Evolutionary conservation across 2,888 invertebrate species (phyloP).

Genomic region (Fissipunctia ypsillon): DNA sequence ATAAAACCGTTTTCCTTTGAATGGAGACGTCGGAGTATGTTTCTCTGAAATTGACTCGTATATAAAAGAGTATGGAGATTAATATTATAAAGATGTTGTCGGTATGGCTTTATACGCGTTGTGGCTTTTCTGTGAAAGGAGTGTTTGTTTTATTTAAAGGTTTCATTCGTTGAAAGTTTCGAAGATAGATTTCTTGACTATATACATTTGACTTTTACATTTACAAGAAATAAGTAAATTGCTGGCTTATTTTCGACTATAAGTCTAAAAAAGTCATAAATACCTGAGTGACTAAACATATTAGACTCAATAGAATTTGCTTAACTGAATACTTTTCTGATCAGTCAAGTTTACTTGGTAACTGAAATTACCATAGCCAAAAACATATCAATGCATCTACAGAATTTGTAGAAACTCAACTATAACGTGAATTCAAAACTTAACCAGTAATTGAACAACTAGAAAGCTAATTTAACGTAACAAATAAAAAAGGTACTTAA

Average conservation of each 20-base stretch:
- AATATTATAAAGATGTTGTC: constrained; percentile 40
- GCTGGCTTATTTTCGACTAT: background rate
- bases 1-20: constrained; percentile 79
- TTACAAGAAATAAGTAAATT: background rate
- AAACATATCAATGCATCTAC: background rate
- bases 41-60: constrained; percentile 69
- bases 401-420: background rate
- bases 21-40: constrained; percentile 73
- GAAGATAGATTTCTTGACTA: background rate
- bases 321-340: background rate
- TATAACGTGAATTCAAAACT: background rate
- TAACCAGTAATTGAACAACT: background rate
- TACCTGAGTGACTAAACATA: background rate
- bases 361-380: background rate
- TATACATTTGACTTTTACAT: background rate
- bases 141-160: background rate
- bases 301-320: background rate
- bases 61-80: constrained; percentile 46
- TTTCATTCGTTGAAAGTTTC: background rate
- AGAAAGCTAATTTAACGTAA: background rate
- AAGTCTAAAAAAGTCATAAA: background rate
- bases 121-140: background rate
- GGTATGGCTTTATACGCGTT: background rate
- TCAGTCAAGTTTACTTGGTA: background rate
- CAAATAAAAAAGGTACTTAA: background rate